phyloP scores from a whole-genome alignment of 2,888 invertebrate species.

The Harmothoe impar region DNA sequence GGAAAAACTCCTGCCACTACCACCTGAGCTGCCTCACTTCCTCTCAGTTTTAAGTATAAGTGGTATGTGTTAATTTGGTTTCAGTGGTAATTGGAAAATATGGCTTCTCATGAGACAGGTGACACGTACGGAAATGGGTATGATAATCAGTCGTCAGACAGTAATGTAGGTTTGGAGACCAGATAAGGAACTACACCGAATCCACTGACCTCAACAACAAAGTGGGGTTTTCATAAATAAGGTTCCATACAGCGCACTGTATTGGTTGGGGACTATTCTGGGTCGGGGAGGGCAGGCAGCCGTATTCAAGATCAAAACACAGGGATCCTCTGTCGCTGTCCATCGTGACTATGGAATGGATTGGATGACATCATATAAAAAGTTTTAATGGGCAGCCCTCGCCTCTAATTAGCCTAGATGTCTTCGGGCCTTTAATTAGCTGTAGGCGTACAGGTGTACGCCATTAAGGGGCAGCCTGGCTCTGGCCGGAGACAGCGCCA shows the following conservation, averaged over 20 bases:
- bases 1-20: not conserved
- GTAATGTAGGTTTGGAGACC: no score
- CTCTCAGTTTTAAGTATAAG: not conserved
- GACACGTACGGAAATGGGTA: not conserved
- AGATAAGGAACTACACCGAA: no score
- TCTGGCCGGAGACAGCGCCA: slow-evolving; percentile 39
- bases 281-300: not conserved
- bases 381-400: slow-evolving; percentile 26
- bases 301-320: slow-evolving; percentile 8
- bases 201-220: no score
- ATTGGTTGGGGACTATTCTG: not conserved
- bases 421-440: slow-evolving; percentile 36
- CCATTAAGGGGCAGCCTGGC: slow-evolving; percentile 1
- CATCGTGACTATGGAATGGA: slow-evolving; percentile 25
- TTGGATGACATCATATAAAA: slow-evolving; percentile 52
- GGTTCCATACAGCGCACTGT: no score
- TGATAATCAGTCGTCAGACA: not conserved
- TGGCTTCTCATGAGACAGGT: not conserved
- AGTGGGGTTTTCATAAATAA: no score
- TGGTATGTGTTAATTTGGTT: not conserved
- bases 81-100: not conserved
- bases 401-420: slow-evolving; percentile 43
- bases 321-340: not conserved
- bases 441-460: slow-evolving; percentile 42
- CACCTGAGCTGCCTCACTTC: not conserved